phyloP scores from a whole-genome alignment of 2,888 invertebrate species.

The Platynereis dumerilii region DNA sequence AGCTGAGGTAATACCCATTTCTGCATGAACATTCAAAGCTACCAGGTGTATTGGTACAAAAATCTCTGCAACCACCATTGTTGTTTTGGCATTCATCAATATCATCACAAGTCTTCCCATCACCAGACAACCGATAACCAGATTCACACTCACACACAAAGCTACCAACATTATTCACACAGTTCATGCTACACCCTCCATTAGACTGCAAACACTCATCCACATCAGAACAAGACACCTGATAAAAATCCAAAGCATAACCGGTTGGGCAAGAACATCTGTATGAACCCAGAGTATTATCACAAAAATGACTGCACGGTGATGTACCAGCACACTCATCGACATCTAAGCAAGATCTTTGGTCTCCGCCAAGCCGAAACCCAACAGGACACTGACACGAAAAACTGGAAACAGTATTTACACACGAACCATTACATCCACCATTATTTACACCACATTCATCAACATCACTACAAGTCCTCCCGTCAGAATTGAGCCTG shows the following conservation, averaged over 20 bases:
- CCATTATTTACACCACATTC: conserved; percentile 4
- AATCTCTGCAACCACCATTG: conserved; percentile 1
- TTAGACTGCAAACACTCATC: neutral
- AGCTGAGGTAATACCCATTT: neutral
- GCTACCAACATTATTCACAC: neutral
- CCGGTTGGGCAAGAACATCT: neutral
- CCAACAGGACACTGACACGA: neutral
- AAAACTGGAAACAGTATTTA: neutral
- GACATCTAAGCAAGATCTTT: neutral
- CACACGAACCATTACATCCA: neutral
- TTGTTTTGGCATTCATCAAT: conserved; percentile 2
- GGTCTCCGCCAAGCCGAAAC: neutral
- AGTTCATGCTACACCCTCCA: neutral
- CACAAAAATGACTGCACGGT: conserved; percentile 2
- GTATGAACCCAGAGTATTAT: neutral
- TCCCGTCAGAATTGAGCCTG: too few species aligned
- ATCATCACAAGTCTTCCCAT: conserved; percentile 5
- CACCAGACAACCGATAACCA: neutral
- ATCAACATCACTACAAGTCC: neutral
- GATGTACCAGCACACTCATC: neutral
- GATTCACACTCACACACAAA: neutral
- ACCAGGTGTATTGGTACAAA: neutral
- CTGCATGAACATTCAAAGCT: neutral
- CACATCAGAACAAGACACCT: neutral
- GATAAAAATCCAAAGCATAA: neutral